Base-by-base conservation (phyloP, 1,140 invertebrate species). In the Heterodera schachtii region DNA sequence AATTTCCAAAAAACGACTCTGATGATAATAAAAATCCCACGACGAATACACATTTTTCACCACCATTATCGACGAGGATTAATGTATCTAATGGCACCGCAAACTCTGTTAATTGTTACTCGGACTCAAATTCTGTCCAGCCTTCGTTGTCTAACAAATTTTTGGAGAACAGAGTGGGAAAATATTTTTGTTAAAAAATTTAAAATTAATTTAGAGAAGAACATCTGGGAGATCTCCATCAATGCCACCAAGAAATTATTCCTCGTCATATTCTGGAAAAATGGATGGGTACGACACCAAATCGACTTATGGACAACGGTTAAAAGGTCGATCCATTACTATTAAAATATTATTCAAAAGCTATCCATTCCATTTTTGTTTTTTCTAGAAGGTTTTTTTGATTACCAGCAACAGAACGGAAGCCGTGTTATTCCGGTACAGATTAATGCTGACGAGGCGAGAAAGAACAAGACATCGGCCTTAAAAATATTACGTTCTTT, bases 401-500 rank as follows among this genome's bases (percentile, higher is more conserved):
- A 11, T 16, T 41, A 46, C 6, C 69, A 71, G 43, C 69, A 71
- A 71, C 41, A 71, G 19, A 41, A 71, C 5, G 57, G 16, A 52
- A 6, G 57, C 11, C 69, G 31, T 0, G 44, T 71, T 43, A 71
- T 71, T 71, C 69, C 69, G 44, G 7, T 71, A n/a, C 69, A 71
- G 69, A 43, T 43, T 41, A 71, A 43, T 13, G 69, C 31, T 69
- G 77, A 78, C 13, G 77, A 70, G 77, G 77, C 31, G 44, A 78
- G 66, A 78, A 78, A 78, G 64, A 43, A 69, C 77, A 78, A 78
- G 57, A 64, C 57, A 21, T 78, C 77, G 77, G 64, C 64, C 64
- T 69, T 78, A 78, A 78, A 78, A 78, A 64, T 64, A 64, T 78
- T 78, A 78, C 77, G 77, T 78, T 78, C 77, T 78, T 78, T 78